phyloP scores from a whole-genome alignment of 2,113 vertebrate genomes.

The Percopsis transmontana region DNA sequence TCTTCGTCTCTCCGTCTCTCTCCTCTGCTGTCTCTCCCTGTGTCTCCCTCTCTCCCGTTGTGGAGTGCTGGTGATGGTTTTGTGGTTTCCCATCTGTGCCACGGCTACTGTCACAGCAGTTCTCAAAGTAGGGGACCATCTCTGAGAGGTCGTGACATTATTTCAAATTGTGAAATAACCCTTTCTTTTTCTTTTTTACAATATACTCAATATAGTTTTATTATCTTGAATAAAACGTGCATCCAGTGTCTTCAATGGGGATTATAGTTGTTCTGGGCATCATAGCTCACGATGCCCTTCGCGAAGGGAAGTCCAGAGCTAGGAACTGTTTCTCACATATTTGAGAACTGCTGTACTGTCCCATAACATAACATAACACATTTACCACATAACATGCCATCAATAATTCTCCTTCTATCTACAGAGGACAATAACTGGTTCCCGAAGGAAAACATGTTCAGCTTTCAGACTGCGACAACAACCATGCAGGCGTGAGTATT shows the following conservation, averaged over 20 bases:
- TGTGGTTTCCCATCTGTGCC: conserved; percentile 43
- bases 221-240: too few species aligned
- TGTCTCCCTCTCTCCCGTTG: conserved; percentile 76
- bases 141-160: too few species aligned
- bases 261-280: too few species aligned
- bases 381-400: conserved; percentile 7
- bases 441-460: conserved; percentile 97
- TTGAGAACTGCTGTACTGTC: too few species aligned
- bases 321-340: too few species aligned
- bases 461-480: conserved; percentile 95
- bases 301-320: too few species aligned
- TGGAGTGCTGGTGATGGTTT: conserved; percentile 62
- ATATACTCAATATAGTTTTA: too few species aligned
- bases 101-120: conserved; percentile 18
- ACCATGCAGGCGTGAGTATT: conserved; percentile 98
- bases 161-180: too few species aligned
- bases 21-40: conserved; percentile 68
- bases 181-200: neutral
- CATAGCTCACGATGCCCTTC: too few species aligned
- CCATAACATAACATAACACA: too few species aligned
- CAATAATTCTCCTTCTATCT: conserved; percentile 43
- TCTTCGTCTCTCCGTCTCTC: conserved; percentile 64
- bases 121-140: too few species aligned
- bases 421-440: conserved; percentile 96
- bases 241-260: too few species aligned